phyloP scores from a whole-genome alignment of 2,888 invertebrate species.

The Acleris literana region DNA sequence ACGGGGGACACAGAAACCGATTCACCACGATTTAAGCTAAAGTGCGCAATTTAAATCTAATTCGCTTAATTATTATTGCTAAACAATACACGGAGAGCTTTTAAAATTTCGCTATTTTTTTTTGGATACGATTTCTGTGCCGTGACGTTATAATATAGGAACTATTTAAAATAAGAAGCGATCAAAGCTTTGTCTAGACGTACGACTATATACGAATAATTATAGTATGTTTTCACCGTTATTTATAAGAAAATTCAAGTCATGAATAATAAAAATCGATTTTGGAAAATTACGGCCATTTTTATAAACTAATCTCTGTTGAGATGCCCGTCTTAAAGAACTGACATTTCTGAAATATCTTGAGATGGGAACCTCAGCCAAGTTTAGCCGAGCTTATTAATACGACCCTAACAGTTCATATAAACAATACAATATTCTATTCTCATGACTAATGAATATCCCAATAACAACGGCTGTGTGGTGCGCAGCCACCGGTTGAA shows the following conservation, averaged over 20 bases:
- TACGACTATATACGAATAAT: conserved; percentile 33
- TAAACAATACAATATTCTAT: background rate
- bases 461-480: conserved; percentile 19
- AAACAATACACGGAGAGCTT: conserved; percentile 10
- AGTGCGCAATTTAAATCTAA: conserved; percentile 7
- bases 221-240: conserved; percentile 14
- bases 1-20: conserved; percentile 17
- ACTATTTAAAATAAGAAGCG: conserved; percentile 67
- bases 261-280: background rate
- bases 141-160: conserved; percentile 53
- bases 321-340: too few species aligned
- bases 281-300: too few species aligned
- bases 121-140: conserved; percentile 35
- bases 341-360: too few species aligned
- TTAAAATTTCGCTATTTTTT: conserved; percentile 4
- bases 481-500: conserved; percentile 29
- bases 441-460: conserved; percentile 4
- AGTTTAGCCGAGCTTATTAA: background rate
- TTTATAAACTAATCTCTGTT: too few species aligned
- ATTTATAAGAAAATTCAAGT: conserved; percentile 13
- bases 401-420: background rate
- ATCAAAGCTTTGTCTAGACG: conserved; percentile 57
- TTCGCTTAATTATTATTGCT: conserved; percentile 11
- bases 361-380: background rate
- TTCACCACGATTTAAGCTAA: conserved; percentile 7